These are phyloP conservation scores for Carassius carassius DNA, from an alignment of 2,113 vertebrate species.

Conservation along the genomic window DNA sequence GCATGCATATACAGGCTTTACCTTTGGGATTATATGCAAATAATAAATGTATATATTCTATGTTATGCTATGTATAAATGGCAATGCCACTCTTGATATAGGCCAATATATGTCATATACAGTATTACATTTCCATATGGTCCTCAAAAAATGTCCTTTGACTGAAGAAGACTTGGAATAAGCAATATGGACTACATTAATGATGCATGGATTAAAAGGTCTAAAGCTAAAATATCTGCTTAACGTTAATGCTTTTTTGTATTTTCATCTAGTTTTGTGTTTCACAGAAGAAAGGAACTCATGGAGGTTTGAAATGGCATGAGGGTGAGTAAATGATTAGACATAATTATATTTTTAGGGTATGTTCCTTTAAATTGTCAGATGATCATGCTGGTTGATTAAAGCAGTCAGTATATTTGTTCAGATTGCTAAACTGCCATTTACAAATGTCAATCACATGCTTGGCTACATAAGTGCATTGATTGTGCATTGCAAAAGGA, in stretches of 20 bases:
- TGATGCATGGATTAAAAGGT: neutral
- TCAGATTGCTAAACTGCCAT: slow-evolving; percentile 40
- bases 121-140: too few relatives aligned
- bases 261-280: neutral
- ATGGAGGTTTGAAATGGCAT: neutral
- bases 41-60: too few relatives aligned
- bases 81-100: neutral
- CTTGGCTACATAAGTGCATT: slow-evolving; percentile 41
- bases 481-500: slow-evolving; percentile 33
- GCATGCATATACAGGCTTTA: too few relatives aligned
- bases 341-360: neutral
- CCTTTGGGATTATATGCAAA: too few relatives aligned
- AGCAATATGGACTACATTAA: neutral
- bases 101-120: too few relatives aligned
- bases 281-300: neutral
- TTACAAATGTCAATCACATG: slow-evolving; percentile 59
- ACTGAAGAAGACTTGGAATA: neutral
- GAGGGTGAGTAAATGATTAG: neutral
- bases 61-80: too few relatives aligned
- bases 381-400: slow-evolving; percentile 48
- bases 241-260: too few relatives aligned
- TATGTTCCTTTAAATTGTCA: neutral
- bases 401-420: slow-evolving; percentile 42
- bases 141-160: neutral
- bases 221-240: too few relatives aligned